Base-by-base conservation (phyloP, 37 sponge, comb jelly and placozoan species). In the Bolinopsis microptera region DNA sequence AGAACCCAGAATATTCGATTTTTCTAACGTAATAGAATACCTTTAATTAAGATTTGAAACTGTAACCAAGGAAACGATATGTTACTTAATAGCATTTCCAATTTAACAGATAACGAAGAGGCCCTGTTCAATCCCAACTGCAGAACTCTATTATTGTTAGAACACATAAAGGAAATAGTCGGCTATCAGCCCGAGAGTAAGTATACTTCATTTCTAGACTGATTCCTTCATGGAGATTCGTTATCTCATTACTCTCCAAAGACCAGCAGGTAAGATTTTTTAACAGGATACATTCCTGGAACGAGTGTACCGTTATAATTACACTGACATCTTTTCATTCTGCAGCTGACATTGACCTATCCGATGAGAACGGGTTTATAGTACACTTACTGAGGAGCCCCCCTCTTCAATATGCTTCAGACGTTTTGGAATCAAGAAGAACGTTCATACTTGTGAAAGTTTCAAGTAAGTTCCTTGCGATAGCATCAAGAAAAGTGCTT, bases 361-460 rank as follows among this genome's bases (percentile, higher is more conserved):
- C 90, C 13, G 90, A 86, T 23, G 90, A 86, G 90, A 86, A 86
- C 61, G 90, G 90, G 37, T 86, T 86, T 38, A 86, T 86, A 3
- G 90, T 86, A 0, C 32, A 86, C 48, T 27, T 86, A 0, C 61
- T 86, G 21, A 28, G 61, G 30, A 41, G 61, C n/a, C 90, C 90
- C 0, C 90, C 90, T 5, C 90, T 86, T n/a, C 90, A 86, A 23
- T 86, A 41, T 48, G 90, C 90, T 9, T 86, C 90, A 25, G 90
- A 86, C 28, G n/a, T 86, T 48, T 25, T 86, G 48, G 90, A 86
- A 30, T 86, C 90, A 25, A 86, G 90, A 41, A 28, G 90, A 9
- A 86, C 90, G 23, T 86, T 86, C 36, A 86, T 86, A 40, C 61
- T 86, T 24, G 35, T 86, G 48, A 86, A 86, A 86, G 90, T 86